Base-by-base conservation (phyloP, 2,888 invertebrate species). In the Heliconius sara region DNA sequence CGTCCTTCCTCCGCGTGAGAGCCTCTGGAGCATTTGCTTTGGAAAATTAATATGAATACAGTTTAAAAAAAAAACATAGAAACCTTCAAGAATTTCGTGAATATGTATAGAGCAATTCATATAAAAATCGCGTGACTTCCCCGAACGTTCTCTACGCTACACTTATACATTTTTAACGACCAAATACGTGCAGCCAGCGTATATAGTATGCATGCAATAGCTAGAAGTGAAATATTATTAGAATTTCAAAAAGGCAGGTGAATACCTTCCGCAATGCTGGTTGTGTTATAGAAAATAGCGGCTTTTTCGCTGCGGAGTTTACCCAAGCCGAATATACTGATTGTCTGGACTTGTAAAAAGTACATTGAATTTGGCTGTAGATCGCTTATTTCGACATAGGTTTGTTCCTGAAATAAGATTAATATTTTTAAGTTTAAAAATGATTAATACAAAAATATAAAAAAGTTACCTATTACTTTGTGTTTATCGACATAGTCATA, bases 321-420 rank as follows among this genome's bases (percentile, higher is more conserved):
- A 19, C 96, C 96, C 74, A 96, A 95, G 2, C 97, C 97, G 86
- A 96, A 97, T 84, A 97, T 96, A 57, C 96, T 96, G 82, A 97
- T 95, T 9, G 97, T 97, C 91, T 97, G 97, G 9, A 97, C 97
- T 96, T 97, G 97, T 66, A 97, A 94, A 86, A 97, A 97, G 88
- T 97, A 97, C 91, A 96, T 96, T 0, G 97, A 97, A 87, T 97
- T 96, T 10, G 96, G 96, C 84, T 96, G 95, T 75, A 97, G 91
- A 85, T 96, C 96, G 85, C 95, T 96, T 85, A 97, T 95, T 85
- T 96, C 96, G 83, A 96, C 96, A 84, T 95, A 96, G 77, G 95
- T 96, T 85, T 96, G 96, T 84, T 97, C 96, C 96, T 97, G 90
- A 47, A 92, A 93, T 82, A 12, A 43, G 39, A 39, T 34, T 16